Evolutionary conservation across 2,113 vertebrate species (phyloP).

Genomic region (Phyllopteryx taeniolatus): DNA sequence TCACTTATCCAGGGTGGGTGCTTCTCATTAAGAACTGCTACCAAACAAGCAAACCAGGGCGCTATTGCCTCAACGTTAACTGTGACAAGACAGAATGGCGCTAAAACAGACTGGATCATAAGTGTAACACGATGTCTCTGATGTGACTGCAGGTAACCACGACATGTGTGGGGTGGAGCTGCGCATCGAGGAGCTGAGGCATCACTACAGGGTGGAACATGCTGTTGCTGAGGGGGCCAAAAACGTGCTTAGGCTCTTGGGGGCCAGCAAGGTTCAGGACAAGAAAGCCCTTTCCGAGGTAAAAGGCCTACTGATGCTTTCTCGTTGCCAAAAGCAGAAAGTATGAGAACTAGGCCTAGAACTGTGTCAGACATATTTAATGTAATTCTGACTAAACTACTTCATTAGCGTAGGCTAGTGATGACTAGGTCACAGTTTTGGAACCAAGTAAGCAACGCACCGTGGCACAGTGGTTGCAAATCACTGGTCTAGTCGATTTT

Average conservation of each 20-base stretch:
- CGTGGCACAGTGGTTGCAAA: no score
- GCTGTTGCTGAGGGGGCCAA: constrained; percentile 88
- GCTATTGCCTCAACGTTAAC: not conserved
- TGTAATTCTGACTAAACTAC: no score
- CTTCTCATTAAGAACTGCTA: not conserved
- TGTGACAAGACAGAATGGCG: not conserved
- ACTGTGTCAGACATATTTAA: no score
- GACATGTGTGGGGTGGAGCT: constrained; percentile 82
- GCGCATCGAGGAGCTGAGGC: constrained; percentile 85
- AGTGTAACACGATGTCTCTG: not conserved
- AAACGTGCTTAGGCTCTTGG: constrained; percentile 82
- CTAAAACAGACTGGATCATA: not conserved
- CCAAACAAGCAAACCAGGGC: not conserved
- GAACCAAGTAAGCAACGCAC: no score
- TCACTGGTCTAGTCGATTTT: no score
- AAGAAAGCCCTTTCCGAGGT: constrained; percentile 82
- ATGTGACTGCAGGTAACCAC: constrained; percentile 68
- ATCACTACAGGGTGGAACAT: constrained; percentile 87
- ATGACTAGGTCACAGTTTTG: no score
- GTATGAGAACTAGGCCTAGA: no score
- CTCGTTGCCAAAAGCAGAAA: no score
- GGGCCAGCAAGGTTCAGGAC: constrained; percentile 82
- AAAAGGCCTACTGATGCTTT: not conserved
- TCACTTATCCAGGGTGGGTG: constrained; percentile 7
- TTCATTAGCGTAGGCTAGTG: no score